These are phyloP conservation scores for Archivesica marissinica DNA, from an alignment of 1,140 invertebrate species.

Conservation along the genomic window DNA sequence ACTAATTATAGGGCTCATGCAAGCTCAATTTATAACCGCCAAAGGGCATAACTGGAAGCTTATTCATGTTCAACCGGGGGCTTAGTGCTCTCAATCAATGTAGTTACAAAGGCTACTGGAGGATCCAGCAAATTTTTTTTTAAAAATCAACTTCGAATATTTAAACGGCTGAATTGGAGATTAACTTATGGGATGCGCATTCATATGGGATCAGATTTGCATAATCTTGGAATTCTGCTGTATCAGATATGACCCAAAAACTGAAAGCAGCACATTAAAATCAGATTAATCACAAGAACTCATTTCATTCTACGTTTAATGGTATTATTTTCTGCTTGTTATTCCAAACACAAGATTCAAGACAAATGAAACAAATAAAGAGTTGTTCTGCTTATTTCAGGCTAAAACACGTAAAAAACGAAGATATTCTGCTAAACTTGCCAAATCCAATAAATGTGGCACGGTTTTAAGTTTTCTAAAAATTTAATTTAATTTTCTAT, in stretches of 20 bases:
- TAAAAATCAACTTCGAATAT: slow-evolving; percentile 18
- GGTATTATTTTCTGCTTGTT: too few relatives aligned
- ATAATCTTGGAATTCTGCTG: slow-evolving; percentile 3
- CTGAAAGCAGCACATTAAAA: neutral
- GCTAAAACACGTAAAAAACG: too few relatives aligned
- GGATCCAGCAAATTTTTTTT: neutral
- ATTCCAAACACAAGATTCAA: too few relatives aligned
- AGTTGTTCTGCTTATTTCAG: too few relatives aligned
- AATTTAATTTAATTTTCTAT: too few relatives aligned
- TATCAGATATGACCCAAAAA: slow-evolving; percentile 25
- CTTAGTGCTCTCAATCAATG: slow-evolving; percentile 16
- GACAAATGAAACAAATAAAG: too few relatives aligned
- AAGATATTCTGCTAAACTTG: too few relatives aligned
- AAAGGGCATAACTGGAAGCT: slow-evolving; percentile 19
- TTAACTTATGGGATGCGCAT: neutral
- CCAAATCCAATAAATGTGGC: too few relatives aligned
- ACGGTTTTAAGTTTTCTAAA: too few relatives aligned
- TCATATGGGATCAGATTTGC: neutral
- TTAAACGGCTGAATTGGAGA: slow-evolving; percentile 4
- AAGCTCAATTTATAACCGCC: neutral
- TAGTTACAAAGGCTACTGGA: slow-evolving; percentile 3
- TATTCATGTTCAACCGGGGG: slow-evolving; percentile 29
- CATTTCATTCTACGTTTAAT: too few relatives aligned
- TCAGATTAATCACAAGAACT: slow-evolving; percentile 16
- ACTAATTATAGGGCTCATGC: slow-evolving; percentile 30